Evolutionary conservation across 2,888 invertebrate species (phyloP), one percentile per base, ranked within the genome.

Genomic region (Drosophila mayaguana): DNA sequence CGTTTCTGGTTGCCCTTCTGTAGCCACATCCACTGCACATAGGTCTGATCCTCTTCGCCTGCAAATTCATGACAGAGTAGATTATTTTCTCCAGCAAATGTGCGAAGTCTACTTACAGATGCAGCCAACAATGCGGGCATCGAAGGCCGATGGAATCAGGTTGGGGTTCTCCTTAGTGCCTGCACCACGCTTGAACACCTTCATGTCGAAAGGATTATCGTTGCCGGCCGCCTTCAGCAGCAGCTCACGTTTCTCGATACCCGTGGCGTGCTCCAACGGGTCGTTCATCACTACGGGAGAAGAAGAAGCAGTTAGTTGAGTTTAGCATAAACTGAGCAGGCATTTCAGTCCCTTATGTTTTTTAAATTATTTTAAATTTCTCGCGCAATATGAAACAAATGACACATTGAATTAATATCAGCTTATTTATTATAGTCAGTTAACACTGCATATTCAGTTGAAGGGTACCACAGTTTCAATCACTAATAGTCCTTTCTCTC

Each of bases 21-120:
- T 89, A 99, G 94, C 97, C 98, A 98, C 96, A 99, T 97, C 97
- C 98, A 99, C 91, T 96, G 97, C 81, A 99, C 95, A 74, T 95
- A 94, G 63, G 97, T 96, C 59, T 97, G 95, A 92, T 99, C 99
- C 93, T 98, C 98, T 93, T 99, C 98, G 93, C 95, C 95, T 95
- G 92, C 9, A 32, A 11, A 18, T 51, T 16, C 4, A 56, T 36
- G 1, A 32, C 2, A 12, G 11, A 1, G 22, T 0, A 14, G 11
- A 38, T 11, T 25, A 20, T 5, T 43, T 51, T n/a, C 3, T 18
- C 0, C 9, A 38, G 20, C 9, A 50, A 32, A 45, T 20, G 7
- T 16, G 1, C 50, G 32, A 22, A n/a, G 12, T 22, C 6, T 73
- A 94, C 94, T 94, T 90, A 95, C 99, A 99, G 93, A 98, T 95